Evolutionary conservation across 2,113 vertebrate genomes (phyloP), one percentile per base, ranked within the genome.

Genomic region (Daphoenositta chrysoptera): DNA sequence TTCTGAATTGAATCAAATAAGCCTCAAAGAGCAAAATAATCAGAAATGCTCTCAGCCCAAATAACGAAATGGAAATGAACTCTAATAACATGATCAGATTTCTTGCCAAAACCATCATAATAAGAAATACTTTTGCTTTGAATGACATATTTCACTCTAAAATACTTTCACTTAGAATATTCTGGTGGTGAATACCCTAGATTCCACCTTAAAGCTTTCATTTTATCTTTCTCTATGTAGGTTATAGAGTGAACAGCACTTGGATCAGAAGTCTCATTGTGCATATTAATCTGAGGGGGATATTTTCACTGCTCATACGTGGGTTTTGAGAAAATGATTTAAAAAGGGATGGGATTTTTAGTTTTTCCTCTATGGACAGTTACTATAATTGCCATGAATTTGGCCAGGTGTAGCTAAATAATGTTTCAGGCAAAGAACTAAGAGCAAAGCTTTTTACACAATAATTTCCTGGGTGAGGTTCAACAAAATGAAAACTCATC

Each of bases 401-500:
- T 98, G 96, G 82, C 97, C 98, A 98, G 97, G 96, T 98, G 97
- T 97, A 94, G 93, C 97, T 97, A 97, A 97, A 93, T 21, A 96
- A 91, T 86, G 60, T 97, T 97, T 96, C 95, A 97, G 96, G 94
- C 89, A 97, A 94, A 94, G 94, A 98, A 97, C 91, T 97, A 95
- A 97, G 95, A 96, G 87, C 53, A 95, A 94, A 97, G 97, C 83
- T 96, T 97, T 97, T 98, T 97, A 91, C 94, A 96, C 91, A 96
- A 96, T 96, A 95, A 98, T 98, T 98, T 98, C 83, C 97, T 97
- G 97, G 97, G 97, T 96, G 97, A 98, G 97, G 85, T 98, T 98
- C 97, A 98, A 96, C 95, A 98, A 97, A 98, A 98, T 94, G 94
- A 98, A 98, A 98, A 97, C 97, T 98, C 97, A 97, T 97, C 97